Base-by-base conservation (phyloP, 2,797 vertebrate genomes). In the Sandelia bainsii region DNA sequence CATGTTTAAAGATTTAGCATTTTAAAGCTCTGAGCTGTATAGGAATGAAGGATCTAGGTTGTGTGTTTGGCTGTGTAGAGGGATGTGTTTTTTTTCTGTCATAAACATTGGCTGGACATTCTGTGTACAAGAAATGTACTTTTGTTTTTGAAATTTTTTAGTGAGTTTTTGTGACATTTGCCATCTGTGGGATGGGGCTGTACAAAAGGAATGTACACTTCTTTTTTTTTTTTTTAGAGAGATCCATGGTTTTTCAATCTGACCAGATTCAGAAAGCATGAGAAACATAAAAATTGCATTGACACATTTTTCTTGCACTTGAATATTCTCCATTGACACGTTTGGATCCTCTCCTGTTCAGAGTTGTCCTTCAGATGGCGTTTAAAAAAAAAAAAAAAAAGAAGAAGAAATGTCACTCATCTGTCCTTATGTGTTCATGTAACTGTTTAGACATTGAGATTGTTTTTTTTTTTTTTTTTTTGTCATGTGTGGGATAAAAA, bases 1-100 rank as follows among this genome's bases (percentile, higher is more conserved):
- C 93, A 93, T 93, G 93, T 92, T 90, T 89, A 88, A 92, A 91
- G 87, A 90, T 80, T 87, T 88, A 69, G 80, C 81, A 68, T 89
- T 90, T 89, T 82, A 77, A 88, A 77, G 87, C 81, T 90, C 90
- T 85, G 93, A 90, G 88, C 85, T 90, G 89, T 90, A 85, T 91
- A 92, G 91, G 89, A 91, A 91, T 87, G 89, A 92, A 92, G 89
- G 89, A 90, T 88, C 81, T 91, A 84, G 87, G 82, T 88, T 56
- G 80, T 80, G 72, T 72, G 80, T 90, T 85, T 77, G 84, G 86
- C 81, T 90, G 85, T 89, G 84, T 86, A 77, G 81, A 82, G 80
- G 84, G 84, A 82, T 78, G 59, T 72, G 84, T 74, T 79, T 65
- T 65, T 85, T 77, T 75, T 71, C 25, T 78, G 72, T 88, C 79